Evolutionary conservation across 2,113 vertebrate species (phyloP).

Genomic region (Albula goreensis): DNA sequence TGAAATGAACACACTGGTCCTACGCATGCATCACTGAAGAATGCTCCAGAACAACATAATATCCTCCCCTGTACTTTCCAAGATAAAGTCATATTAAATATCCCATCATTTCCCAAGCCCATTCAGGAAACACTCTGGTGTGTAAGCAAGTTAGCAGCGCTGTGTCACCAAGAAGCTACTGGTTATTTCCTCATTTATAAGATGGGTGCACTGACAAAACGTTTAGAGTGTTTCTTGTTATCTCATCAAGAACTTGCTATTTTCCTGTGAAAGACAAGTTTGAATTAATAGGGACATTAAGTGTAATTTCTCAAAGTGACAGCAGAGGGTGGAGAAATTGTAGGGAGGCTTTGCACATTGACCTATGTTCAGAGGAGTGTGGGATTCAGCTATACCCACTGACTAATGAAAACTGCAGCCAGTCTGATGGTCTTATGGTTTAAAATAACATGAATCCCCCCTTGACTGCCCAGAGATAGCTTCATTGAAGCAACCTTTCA

Average conservation of each 20-base stretch:
- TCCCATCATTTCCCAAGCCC: constrained; percentile 28
- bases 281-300: constrained; percentile 18
- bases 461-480: neutral
- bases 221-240: neutral
- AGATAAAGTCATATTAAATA: constrained; percentile 43
- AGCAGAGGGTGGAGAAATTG: neutral
- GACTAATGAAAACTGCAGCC: neutral
- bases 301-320: constrained; percentile 16
- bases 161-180: constrained; percentile 13
- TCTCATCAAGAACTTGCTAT: neutral
- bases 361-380: neutral
- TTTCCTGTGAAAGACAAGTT: constrained; percentile 12
- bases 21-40: constrained; percentile 57
- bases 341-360: neutral
- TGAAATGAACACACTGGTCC: constrained; percentile 32
- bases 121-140: constrained; percentile 25
- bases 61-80: constrained; percentile 55
- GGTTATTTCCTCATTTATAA: neutral
- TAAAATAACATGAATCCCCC: neutral
- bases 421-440: neutral
- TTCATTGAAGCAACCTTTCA: neutral
- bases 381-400: neutral
- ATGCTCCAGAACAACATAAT: constrained; percentile 61
- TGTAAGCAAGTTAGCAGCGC: constrained; percentile 14
- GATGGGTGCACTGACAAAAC: neutral